phyloP scores from a whole-genome alignment of 1,140 invertebrate species.

The Aphis craccivora region DNA sequence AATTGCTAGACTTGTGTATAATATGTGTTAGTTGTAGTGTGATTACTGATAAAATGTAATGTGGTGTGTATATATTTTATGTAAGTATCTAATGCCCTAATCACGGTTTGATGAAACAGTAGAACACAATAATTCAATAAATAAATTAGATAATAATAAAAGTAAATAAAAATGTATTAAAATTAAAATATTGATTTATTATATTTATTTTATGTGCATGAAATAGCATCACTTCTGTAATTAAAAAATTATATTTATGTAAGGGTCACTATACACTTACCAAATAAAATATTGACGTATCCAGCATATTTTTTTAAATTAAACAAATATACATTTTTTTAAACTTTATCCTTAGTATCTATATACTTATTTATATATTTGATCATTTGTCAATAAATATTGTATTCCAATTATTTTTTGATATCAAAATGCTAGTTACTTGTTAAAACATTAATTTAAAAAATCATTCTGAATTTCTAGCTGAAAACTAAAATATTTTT shows the following conservation, averaged over 20 bases:
- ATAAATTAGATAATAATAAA: background rate
- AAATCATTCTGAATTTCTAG: background rate
- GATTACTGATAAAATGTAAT: conserved; percentile 3
- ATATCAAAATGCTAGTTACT: background rate
- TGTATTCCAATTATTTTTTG: background rate
- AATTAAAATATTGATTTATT: background rate
- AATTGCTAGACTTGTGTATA: background rate
- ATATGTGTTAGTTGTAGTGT: conserved; percentile 29
- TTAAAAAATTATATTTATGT: background rate
- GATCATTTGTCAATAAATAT: background rate
- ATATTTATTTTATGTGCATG: background rate
- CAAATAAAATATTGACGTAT: background rate
- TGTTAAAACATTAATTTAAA: background rate
- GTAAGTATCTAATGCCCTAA: background rate
- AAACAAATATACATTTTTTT: background rate
- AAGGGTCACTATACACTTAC: background rate
- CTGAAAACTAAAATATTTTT: background rate
- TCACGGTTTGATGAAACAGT: background rate
- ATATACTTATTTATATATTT: background rate
- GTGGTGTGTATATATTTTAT: conserved; percentile 11
- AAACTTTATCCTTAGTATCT: background rate
- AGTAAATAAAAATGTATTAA: background rate
- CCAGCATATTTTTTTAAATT: background rate
- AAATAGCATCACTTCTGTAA: background rate
- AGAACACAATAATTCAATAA: background rate